These are phyloP conservation scores for Helicoverpa armigera DNA, from an alignment of 1,140 invertebrate genomes.

Conservation along the genomic window DNA sequence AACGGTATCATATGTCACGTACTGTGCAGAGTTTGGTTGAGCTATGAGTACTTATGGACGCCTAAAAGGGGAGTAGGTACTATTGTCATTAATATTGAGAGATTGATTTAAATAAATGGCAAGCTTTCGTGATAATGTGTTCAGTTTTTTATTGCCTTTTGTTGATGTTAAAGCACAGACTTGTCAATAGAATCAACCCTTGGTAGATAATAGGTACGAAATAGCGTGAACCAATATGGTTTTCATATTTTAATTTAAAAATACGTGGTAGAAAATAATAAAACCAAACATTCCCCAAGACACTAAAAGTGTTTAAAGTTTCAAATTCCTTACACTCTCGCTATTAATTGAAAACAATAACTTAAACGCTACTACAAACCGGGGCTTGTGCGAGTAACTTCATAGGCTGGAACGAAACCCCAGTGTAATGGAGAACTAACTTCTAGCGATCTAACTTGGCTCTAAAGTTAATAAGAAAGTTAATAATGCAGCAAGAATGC, in stretches of 20 bases:
- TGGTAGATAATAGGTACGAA: too few relatives aligned
- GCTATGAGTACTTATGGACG: background rate
- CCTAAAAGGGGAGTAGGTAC: too few relatives aligned
- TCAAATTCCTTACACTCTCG: background rate
- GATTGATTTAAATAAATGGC: too few relatives aligned
- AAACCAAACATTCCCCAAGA: background rate
- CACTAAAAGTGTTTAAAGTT: background rate
- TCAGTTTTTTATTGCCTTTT: too few relatives aligned
- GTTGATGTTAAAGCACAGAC: too few relatives aligned
- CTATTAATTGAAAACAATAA: conserved; percentile 31
- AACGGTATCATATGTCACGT: background rate
- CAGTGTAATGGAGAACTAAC: background rate
- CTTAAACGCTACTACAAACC: conserved; percentile 3
- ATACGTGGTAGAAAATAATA: too few relatives aligned
- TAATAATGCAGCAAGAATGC: conserved; percentile 6
- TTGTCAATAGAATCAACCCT: too few relatives aligned
- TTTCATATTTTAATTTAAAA: too few relatives aligned
- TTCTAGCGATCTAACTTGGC: conserved; percentile 15
- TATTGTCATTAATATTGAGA: too few relatives aligned
- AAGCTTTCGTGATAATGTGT: too few relatives aligned
- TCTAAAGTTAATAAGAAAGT: conserved; percentile 18
- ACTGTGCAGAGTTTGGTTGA: background rate
- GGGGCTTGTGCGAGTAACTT: background rate
- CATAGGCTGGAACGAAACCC: conserved; percentile 14
- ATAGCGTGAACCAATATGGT: too few relatives aligned